These are phyloP conservation scores for Aselliscus stoliczkanus DNA, from an alignment of 2,797 vertebrate genomes.

Conservation along the genomic window DNA sequence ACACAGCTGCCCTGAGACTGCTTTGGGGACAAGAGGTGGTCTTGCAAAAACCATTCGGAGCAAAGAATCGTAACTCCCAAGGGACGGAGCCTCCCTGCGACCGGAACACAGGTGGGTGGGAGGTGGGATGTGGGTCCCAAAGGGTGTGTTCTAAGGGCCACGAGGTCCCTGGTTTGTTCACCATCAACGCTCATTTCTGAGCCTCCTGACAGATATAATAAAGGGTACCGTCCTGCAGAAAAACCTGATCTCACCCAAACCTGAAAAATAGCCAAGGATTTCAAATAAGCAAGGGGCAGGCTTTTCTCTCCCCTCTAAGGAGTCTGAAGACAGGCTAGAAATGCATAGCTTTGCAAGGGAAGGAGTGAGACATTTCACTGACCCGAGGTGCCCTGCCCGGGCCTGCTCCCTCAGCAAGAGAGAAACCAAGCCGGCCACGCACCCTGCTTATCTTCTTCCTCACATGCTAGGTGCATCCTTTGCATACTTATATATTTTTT, in stretches of 20 bases:
- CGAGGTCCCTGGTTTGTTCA: background rate
- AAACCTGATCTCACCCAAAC: background rate
- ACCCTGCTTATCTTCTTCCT: background rate
- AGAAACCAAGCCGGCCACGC: rapidly evolving
- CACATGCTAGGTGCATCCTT: background rate
- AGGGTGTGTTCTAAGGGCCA: no score
- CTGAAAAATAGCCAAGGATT: background rate
- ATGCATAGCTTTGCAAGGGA: background rate
- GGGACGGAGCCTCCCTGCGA: background rate
- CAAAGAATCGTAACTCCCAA: background rate
- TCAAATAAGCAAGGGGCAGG: background rate
- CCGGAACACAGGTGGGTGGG: background rate
- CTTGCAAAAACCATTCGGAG: background rate
- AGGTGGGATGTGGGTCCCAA: background rate
- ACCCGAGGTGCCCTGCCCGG: background rate
- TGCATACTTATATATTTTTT: background rate
- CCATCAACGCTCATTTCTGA: background rate
- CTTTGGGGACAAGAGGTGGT: background rate
- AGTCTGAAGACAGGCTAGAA: background rate
- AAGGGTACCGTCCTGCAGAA: background rate
- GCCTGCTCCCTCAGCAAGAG: background rate
- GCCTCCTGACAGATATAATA: background rate
- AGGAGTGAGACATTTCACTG: background rate
- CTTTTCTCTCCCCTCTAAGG: background rate
- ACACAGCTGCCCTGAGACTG: no score